Conservation (phyloP, 2,113 vertebrate species). For the Perognathus longimembris region DNA sequence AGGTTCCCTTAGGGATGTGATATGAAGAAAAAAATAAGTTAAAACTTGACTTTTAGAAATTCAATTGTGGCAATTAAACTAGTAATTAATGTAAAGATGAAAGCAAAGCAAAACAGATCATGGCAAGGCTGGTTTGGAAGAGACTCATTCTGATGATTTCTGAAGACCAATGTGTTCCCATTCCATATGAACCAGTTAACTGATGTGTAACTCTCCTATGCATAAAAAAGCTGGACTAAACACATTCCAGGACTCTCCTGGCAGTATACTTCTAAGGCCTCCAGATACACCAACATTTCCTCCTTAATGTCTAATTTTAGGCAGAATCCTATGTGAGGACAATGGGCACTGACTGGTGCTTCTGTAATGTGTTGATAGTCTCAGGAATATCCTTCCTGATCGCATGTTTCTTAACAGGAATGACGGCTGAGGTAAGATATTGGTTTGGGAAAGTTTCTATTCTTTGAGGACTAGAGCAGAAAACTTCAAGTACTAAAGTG, state of each 20-base stretch:
- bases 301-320: constrained; percentile 20
- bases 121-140: background rate
- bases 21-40: background rate
- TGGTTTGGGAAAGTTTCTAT: background rate
- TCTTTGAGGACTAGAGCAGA: background rate
- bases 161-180: background rate
- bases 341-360: background rate
- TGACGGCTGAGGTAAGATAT: background rate
- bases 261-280: constrained; percentile 8
- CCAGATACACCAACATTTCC: background rate
- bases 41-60: constrained; percentile 52
- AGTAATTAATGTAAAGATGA: background rate
- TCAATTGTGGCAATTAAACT: constrained; percentile 24
- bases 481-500: constrained; percentile 46
- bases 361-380: constrained; percentile 21
- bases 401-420: constrained; percentile 6
- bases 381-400: constrained; percentile 1
- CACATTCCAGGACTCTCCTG: background rate
- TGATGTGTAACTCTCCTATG: background rate
- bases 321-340: constrained; percentile 46
- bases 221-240: constrained; percentile 9
- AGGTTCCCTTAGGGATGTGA: too few relatives aligned
- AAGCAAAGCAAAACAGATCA: background rate
- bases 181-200: background rate
- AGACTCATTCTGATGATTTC: background rate